Conservation (phyloP, 2,113 vertebrate species). For the Puffinus mauretanicus region DNA sequence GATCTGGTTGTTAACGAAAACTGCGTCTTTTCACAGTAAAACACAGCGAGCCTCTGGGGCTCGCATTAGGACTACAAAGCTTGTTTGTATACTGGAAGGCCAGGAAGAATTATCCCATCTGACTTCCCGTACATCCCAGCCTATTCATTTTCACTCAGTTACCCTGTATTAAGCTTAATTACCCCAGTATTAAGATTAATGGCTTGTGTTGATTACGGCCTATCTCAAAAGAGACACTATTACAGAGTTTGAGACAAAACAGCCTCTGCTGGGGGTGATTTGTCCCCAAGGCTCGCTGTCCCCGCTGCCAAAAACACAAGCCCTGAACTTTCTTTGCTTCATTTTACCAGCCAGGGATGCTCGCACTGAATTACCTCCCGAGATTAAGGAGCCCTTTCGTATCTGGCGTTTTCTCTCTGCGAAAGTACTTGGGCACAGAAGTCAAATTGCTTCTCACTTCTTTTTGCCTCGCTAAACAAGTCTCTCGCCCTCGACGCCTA, state of each 20-base stretch:
- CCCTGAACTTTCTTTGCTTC: background rate
- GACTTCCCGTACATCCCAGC: constrained; percentile 21
- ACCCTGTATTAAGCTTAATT: constrained; percentile 51
- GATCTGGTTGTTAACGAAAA: background rate
- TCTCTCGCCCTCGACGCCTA: fast-evolving
- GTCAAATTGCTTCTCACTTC: background rate
- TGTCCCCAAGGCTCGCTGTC: background rate
- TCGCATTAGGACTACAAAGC: background rate
- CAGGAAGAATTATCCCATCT: constrained; percentile 20
- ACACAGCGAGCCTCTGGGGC: background rate
- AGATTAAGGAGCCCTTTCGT: background rate
- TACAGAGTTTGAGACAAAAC: constrained; percentile 6
- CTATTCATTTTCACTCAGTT: constrained; percentile 44
- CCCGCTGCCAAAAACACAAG: background rate
- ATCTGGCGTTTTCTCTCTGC: background rate
- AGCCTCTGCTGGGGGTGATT: constrained; percentile 15
- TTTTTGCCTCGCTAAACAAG: background rate
- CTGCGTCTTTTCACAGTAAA: background rate
- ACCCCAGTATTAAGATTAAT: constrained; percentile 40
- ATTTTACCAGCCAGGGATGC: background rate
- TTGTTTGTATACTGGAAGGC: background rate
- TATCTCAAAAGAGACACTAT: constrained; percentile 24
- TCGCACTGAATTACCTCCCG: fast-evolving
- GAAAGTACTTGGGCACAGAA: background rate
- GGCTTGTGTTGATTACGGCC: background rate